Evolutionary conservation across 2,113 vertebrate species (phyloP).

Genomic region (Channa argus): DNA sequence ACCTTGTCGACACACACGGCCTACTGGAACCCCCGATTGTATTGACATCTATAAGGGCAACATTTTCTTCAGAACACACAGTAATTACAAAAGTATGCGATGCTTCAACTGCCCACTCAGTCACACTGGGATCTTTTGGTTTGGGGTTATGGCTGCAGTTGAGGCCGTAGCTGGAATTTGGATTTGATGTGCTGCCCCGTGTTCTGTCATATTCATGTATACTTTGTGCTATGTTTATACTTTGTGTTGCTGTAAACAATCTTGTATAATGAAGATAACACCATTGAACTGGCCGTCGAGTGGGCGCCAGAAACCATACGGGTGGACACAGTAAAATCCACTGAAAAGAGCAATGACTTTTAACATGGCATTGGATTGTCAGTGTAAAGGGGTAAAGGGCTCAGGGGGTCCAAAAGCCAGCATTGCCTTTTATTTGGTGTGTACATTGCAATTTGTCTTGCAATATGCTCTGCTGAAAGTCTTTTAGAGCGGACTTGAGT

Average conservation of each 20-base stretch:
- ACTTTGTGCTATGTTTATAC: slow-evolving; percentile 51
- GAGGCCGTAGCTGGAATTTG: slow-evolving; percentile 56
- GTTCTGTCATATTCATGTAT: slow-evolving; percentile 63
- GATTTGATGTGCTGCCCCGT: slow-evolving; percentile 33
- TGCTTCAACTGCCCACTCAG: slow-evolving; percentile 56
- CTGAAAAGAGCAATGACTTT: slow-evolving; percentile 6
- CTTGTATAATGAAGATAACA: slow-evolving; percentile 37
- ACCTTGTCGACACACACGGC: slow-evolving; percentile 41
- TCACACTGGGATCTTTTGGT: slow-evolving; percentile 54
- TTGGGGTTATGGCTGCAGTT: slow-evolving; percentile 56
- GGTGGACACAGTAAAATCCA: slow-evolving; percentile 16
- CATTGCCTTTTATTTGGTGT: no score
- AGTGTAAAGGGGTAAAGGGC: neutral
- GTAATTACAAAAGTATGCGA: slow-evolving; percentile 73
- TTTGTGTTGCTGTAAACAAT: slow-evolving; percentile 65
- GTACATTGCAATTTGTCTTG: no score
- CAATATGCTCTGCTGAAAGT: no score
- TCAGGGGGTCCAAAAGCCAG: no score
- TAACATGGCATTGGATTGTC: neutral
- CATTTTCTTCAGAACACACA: slow-evolving; percentile 59
- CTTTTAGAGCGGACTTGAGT: no score
- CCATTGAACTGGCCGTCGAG: slow-evolving; percentile 21
- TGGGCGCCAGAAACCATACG: slow-evolving; percentile 15
- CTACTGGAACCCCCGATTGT: slow-evolving; percentile 51
- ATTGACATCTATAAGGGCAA: slow-evolving; percentile 57